Conservation (phyloP, 1,140 invertebrate species). For the Caenorhabditis briggsae region DNA sequence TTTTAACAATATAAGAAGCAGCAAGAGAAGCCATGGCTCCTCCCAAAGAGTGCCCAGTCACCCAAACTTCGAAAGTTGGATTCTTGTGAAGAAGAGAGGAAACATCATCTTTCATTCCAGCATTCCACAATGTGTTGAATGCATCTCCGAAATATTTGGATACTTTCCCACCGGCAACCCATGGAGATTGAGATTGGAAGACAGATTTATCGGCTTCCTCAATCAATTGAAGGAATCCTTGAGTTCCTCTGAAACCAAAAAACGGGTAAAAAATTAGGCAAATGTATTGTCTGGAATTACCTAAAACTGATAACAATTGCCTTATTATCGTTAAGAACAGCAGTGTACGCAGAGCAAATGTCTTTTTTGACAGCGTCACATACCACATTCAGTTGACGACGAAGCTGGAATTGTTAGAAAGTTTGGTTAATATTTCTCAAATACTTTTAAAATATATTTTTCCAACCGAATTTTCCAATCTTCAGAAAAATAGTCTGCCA, state of each 20-base stretch:
- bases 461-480: too few relatives aligned
- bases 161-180: constrained; percentile 66
- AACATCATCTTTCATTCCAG: constrained; percentile 61
- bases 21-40: constrained; percentile 66
- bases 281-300: neutral
- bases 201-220: constrained; percentile 67
- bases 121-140: constrained; percentile 63
- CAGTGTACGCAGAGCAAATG: constrained; percentile 69
- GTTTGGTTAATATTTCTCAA: too few relatives aligned
- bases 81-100: constrained; percentile 27
- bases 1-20: constrained; percentile 59
- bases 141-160: constrained; percentile 65
- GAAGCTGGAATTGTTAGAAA: constrained; percentile 57
- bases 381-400: constrained; percentile 55
- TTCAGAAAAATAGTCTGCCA: too few relatives aligned
- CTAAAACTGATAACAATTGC: constrained; percentile 66
- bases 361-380: constrained; percentile 68
- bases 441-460: too few relatives aligned
- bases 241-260: constrained; percentile 65
- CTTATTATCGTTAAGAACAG: constrained; percentile 63
- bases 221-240: constrained; percentile 69
- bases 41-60: constrained; percentile 67
- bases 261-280: neutral
- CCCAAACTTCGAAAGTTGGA: constrained; percentile 64
- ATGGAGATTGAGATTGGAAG: constrained; percentile 57